Evolutionary conservation across 2,797 vertebrate genomes (phyloP).

Genomic region (Pristis pectinata): DNA sequence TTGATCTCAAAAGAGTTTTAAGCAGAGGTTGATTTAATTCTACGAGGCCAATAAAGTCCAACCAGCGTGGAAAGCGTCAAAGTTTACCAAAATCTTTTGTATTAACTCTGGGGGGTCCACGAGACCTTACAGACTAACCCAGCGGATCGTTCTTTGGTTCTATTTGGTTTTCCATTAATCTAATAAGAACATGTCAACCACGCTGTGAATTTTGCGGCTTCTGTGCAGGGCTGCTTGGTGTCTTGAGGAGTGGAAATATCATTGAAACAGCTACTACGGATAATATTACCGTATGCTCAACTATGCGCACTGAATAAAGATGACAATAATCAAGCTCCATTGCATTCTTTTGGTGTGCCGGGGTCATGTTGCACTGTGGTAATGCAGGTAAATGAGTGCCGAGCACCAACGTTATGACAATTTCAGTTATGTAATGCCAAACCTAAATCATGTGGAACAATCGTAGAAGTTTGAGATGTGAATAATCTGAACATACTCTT

Average conservation of each 20-base stretch:
- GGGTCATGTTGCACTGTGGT: not conserved
- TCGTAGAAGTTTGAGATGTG: no score
- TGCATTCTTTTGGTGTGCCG: not conserved
- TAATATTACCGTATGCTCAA: not conserved
- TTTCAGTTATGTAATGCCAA: not conserved
- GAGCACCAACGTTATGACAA: not conserved
- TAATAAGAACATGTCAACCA: no score
- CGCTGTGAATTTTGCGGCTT: not conserved
- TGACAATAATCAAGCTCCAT: not conserved
- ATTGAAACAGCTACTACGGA: not conserved
- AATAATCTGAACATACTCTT: not conserved
- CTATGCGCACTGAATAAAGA: not conserved
- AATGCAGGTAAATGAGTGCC: not conserved
- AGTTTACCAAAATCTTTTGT: not conserved
- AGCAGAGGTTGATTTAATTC: not conserved
- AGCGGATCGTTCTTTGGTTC: not conserved
- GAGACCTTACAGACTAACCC: not conserved
- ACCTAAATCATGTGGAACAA: not conserved
- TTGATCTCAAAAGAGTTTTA: not conserved
- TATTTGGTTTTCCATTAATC: not conserved
- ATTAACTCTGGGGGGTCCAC: not conserved
- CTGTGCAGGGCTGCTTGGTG: not conserved
- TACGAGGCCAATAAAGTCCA: not conserved
- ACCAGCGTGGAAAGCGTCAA: not conserved
- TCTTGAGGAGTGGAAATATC: not conserved